Base-by-base conservation (phyloP, 2,888 invertebrate species). In the Proisotoma minuta region DNA sequence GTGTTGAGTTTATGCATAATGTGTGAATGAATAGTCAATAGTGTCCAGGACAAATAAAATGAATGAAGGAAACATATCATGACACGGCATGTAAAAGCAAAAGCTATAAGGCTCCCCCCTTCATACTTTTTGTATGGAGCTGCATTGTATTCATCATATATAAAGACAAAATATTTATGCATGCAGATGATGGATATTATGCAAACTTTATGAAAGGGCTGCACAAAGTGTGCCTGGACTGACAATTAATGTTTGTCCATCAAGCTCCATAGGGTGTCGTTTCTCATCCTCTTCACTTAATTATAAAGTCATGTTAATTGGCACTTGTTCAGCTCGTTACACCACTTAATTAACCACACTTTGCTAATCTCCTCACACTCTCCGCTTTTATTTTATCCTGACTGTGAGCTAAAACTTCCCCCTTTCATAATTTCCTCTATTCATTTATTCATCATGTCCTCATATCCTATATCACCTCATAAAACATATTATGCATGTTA, bases 241-340 rank as follows among this genome's bases (percentile, higher is more conserved):
- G n/a, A n/a, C n/a, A n/a, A n/a, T n/a, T n/a, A n/a, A n/a, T n/a
- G n/a, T n/a, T n/a, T n/a, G n/a, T n/a, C n/a, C n/a, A n/a, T n/a
- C n/a, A n/a, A n/a, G n/a, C n/a, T n/a, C n/a, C n/a, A n/a, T n/a
- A n/a, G n/a, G n/a, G n/a, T n/a, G n/a, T n/a, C n/a, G n/a, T n/a
- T n/a, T n/a, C n/a, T n/a, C n/a, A 28, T 56, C 53, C 63, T 62
- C 67, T 67, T 59, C 57, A 62, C 59, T 67, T 67, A 64, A 67
- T 67, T 67, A 67, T 64, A 50, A 62, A 62, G 59, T 60, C 58
- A 60, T 64, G 64, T 64, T 67, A 67, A 67, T 67, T 66, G 63
- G 61, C 56, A 58, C 67, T 64, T 52, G 26, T 28, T 64, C 60
- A 56, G 53, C 60, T 61, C 57, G 53, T 58, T 49, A 58, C 63